Conservation (phyloP, 2,113 vertebrate genomes). For the Turnix velox region DNA sequence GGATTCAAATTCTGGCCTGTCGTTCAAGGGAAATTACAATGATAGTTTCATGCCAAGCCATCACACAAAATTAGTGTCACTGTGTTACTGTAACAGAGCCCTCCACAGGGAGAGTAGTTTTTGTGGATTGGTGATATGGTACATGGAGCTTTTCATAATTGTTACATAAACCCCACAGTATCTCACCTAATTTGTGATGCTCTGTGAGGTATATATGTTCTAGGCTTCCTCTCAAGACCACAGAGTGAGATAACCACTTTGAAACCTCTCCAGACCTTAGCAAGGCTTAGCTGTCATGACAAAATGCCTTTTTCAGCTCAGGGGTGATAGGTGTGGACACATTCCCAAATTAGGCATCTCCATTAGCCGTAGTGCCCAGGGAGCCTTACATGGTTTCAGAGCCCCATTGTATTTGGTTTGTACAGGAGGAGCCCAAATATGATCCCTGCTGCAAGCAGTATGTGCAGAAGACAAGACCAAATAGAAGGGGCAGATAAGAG, state of each 20-base stretch:
- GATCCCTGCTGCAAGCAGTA: neutral
- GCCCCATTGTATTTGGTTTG: neutral
- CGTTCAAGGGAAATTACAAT: neutral
- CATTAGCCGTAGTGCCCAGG: neutral
- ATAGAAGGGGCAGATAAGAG: neutral
- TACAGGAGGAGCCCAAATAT: neutral
- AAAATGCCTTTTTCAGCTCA: neutral
- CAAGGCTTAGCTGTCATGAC: neutral
- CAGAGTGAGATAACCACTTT: neutral
- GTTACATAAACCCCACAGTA: neutral
- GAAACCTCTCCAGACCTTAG: neutral
- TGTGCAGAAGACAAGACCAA: neutral
- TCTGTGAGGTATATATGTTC: neutral
- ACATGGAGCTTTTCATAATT: neutral
- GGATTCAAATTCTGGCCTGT: neutral
- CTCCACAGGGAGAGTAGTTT: neutral
- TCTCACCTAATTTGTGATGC: neutral
- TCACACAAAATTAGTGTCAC: neutral
- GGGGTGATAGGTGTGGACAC: neutral
- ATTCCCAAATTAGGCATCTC: neutral
- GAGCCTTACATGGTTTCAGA: neutral
- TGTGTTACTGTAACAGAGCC: neutral
- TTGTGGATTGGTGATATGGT: neutral
- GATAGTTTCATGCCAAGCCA: neutral
- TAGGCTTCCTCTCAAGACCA: neutral